A percentile compares a stretch with the other conserved stretches of the same genome.
These are phyloP conservation scores for Eledona agricola DNA, from an alignment of 2,888 invertebrate species.

Conservation along the genomic window DNA sequence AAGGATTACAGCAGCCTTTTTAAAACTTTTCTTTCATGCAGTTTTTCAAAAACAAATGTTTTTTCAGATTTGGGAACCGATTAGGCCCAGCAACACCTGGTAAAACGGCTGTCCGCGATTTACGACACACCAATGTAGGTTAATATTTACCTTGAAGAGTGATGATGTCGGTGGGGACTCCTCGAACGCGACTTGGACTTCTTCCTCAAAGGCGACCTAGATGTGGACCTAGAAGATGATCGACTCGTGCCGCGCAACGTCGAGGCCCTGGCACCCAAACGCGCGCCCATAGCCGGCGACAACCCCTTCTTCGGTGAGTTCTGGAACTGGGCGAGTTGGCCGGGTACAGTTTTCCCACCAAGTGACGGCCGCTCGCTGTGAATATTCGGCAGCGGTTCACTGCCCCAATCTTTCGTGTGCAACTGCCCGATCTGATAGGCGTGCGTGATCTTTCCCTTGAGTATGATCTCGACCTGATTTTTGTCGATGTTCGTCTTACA, in stretches of 20 bases:
- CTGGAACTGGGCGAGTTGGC: slow-evolving; percentile 69
- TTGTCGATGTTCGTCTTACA: slow-evolving; percentile 89
- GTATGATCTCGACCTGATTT: slow-evolving; percentile 91
- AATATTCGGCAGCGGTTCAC: slow-evolving; percentile 90
- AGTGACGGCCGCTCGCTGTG: slow-evolving; percentile 79
- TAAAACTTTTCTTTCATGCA: too few relatives aligned
- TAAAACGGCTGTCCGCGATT: too few relatives aligned
- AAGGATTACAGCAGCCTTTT: slow-evolving; percentile 3
- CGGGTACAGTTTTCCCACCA: slow-evolving; percentile 66
- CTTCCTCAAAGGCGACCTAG: slow-evolving; percentile 41
- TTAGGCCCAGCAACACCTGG: too few relatives aligned
- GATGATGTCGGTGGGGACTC: slow-evolving; percentile 53
- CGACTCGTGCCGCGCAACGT: slow-evolving; percentile 57
- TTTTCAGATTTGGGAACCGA: too few relatives aligned
- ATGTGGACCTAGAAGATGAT: slow-evolving; percentile 58
- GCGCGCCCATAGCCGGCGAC: slow-evolving; percentile 68
- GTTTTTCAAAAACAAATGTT: too few relatives aligned
- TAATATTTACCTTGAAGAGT: slow-evolving; percentile 55
- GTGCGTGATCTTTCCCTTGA: slow-evolving; percentile 93
- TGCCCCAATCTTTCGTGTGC: slow-evolving; percentile 90
- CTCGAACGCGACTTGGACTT: slow-evolving; percentile 46
- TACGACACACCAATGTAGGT: too few relatives aligned
- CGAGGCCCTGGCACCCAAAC: slow-evolving; percentile 66
- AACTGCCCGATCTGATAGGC: slow-evolving; percentile 89
- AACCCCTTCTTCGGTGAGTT: slow-evolving; percentile 64